A percentile compares a stretch with the other conserved stretches of the same genome.
Conservation (phyloP, 2,888 invertebrate genomes). For the Drosophila gaucha region DNA sequence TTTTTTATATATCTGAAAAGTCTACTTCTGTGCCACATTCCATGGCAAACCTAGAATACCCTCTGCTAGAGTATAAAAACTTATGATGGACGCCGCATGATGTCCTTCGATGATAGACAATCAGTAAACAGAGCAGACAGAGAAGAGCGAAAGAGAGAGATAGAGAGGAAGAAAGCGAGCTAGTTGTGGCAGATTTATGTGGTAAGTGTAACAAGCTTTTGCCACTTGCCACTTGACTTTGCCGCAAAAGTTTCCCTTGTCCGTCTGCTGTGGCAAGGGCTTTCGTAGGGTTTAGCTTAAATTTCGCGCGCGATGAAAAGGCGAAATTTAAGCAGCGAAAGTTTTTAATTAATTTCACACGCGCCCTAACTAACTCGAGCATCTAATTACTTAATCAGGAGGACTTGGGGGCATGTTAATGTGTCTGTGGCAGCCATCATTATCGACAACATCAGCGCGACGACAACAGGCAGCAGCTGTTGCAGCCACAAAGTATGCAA, state of each 20-base stretch:
- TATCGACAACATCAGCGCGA: conserved; percentile 55
- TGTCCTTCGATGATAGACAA: conserved; percentile 77
- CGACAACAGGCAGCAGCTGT: conserved; percentile 63
- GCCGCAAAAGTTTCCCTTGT: conserved; percentile 38
- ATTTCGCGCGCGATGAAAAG: conserved; percentile 37
- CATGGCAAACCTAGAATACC: not conserved
- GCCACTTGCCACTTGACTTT: conserved; percentile 59
- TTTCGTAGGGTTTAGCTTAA: conserved; percentile 8
- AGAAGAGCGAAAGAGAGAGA: too few relatives aligned
- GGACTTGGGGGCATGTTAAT: conserved; percentile 39
- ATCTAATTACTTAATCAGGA: conserved; percentile 69
- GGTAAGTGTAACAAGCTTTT: conserved; percentile 70
- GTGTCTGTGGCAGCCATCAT: conserved; percentile 76
- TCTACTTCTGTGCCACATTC: too few relatives aligned
- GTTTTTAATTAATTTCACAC: conserved; percentile 78
- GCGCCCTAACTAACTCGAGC: conserved; percentile 57
- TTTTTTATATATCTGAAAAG: too few relatives aligned
- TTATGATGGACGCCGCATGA: conserved; percentile 31
- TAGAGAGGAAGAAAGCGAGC: not conserved
- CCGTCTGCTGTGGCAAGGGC: conserved; percentile 21
- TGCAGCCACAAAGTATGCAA: conserved; percentile 76
- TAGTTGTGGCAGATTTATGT: conserved; percentile 58
- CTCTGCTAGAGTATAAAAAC: conserved; percentile 19
- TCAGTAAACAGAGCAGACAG: conserved; percentile 37
- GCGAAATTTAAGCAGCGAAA: conserved; percentile 68